Evolutionary conservation across 2,113 vertebrate genomes (phyloP).

Genomic region (Symphodus melops): DNA sequence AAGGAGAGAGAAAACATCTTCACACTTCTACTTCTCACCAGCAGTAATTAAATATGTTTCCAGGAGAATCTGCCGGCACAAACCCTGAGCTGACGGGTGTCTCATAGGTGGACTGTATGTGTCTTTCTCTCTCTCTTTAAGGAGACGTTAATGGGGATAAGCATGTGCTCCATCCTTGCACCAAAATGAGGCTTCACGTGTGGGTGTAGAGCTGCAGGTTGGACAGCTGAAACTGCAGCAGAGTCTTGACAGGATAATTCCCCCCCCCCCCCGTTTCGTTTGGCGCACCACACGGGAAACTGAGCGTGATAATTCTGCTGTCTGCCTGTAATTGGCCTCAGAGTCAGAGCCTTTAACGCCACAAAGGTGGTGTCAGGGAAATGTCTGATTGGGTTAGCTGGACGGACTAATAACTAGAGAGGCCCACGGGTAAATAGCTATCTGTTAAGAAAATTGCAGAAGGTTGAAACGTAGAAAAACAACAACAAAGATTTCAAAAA

Average conservation of each 20-base stretch:
- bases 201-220: conserved; percentile 35
- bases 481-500: neutral
- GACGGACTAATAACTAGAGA: conserved; percentile 27
- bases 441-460: neutral
- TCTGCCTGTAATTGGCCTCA: conserved; percentile 49
- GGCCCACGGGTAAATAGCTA: conserved; percentile 1
- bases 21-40: neutral
- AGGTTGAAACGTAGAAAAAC: neutral
- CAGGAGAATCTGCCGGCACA: neutral
- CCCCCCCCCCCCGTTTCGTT: conserved; percentile 38
- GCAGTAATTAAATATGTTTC: conserved; percentile 55
- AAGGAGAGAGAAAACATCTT: neutral
- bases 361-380: conserved; percentile 11
- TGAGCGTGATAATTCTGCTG: conserved; percentile 46
- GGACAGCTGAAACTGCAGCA: neutral
- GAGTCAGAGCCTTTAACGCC: conserved; percentile 25
- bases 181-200: neutral
- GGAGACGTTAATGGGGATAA: conserved; percentile 32
- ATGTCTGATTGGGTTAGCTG: conserved; percentile 21
- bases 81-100: conserved; percentile 32
- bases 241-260: conserved; percentile 46
- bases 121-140: conserved; percentile 13
- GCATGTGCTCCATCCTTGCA: conserved; percentile 17
- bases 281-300: conserved; percentile 17
- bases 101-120: conserved; percentile 11